phyloP scores from a whole-genome alignment of 2,888 invertebrate genomes.

The Physocephala rufipes region DNA sequence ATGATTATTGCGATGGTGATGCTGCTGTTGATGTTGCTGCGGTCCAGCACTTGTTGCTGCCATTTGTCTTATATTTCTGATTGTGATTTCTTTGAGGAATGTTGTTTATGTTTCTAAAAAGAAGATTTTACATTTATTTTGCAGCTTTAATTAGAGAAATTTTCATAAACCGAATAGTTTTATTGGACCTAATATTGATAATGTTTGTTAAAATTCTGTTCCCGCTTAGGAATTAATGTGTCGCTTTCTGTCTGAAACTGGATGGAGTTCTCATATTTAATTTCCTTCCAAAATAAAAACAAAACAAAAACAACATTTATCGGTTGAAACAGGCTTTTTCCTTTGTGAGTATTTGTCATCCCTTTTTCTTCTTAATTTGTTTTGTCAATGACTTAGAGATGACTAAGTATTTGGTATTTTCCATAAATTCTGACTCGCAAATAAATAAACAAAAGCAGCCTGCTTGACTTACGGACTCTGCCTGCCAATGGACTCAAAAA shows the following conservation, averaged over 20 bases:
- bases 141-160: slow-evolving; percentile 22
- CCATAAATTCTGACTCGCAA: not conserved
- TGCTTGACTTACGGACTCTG: slow-evolving; percentile 3
- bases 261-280: too few relatives aligned
- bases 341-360: too few relatives aligned
- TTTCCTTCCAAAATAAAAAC: too few relatives aligned
- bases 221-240: not conserved
- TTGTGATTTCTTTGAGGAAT: slow-evolving; percentile 22
- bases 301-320: too few relatives aligned
- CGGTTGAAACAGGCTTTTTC: too few relatives aligned
- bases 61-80: slow-evolving; percentile 55
- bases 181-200: too few relatives aligned
- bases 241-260: not conserved
- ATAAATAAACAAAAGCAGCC: not conserved
- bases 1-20: slow-evolving; percentile 46
- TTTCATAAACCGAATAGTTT: not conserved
- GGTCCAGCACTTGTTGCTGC: slow-evolving; percentile 66
- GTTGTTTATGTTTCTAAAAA: slow-evolving; percentile 42
- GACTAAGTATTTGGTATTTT: slow-evolving; percentile 20
- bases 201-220: slow-evolving; percentile 2
- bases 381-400: not conserved
- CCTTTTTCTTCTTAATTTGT: not conserved
- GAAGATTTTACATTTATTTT: slow-evolving; percentile 14
- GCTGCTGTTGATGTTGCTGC: slow-evolving; percentile 54
- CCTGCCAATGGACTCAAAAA: not conserved